Evolutionary conservation across 2,797 vertebrate genomes (phyloP), one percentile per base, ranked within the genome.

Genomic region (Sebastes elongatus): DNA sequence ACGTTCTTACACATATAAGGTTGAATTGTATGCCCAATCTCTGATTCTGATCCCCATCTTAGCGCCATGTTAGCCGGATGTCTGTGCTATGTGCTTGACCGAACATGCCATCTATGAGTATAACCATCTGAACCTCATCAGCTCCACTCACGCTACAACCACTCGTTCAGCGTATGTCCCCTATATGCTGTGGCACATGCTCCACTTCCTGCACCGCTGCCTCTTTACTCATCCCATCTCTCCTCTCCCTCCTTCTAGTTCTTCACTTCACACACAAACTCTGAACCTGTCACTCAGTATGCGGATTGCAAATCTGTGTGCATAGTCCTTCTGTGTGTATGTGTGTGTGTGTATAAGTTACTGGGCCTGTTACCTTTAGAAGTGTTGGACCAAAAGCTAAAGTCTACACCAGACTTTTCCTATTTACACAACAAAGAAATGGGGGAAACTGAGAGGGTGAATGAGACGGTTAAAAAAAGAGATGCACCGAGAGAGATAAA

Each of bases 361-460:
- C 46, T 56, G 13, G 59, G 56, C 53, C 23, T 1, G n/a, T 72
- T 82, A 60, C 56, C 71, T 69, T 83, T 52, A 74, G 61, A 80
- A 76, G 49, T 38, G 68, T 7, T 32, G 67, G 76, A 70, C 74
- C 32, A 76, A 68, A 81, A 78, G 32, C 63, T 69, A 49, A 74
- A 84, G 49, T 78, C 75, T 82, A 79, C 53, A 53, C 22, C 25
- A 80, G 49, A 46, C 46, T 32, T 35, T 73, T 71, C 23, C 69
- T 70, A 70, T 84, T 88, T 78, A 74, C 84, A 81, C 72, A 80
- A 82, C 56, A 88, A 80, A 81, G 56, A 27, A 71, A 70, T n/a
- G 16, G 10, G 5, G 61, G 71, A 56, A 70, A 75, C 18, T 27
- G 56, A 55, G n/a, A 32, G 38, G 33, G 30, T 23, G 62, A 66